A percentile compares a stretch with the other conserved stretches of the same genome.
Evolutionary conservation across 2,113 vertebrate genomes (phyloP).

Genomic region (Nicator chloris): DNA sequence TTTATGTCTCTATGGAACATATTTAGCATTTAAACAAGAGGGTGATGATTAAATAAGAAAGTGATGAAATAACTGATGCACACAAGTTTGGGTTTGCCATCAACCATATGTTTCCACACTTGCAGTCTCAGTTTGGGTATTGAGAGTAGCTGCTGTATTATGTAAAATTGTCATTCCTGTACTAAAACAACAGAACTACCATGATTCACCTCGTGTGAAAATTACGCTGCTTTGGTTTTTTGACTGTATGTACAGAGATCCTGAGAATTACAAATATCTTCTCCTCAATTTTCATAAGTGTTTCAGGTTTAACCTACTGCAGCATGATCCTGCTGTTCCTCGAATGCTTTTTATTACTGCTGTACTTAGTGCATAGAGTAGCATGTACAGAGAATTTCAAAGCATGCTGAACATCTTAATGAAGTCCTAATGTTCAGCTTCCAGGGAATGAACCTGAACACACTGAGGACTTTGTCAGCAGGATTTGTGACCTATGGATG

Average conservation of each 20-base stretch:
- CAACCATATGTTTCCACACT: not conserved
- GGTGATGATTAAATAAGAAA: not conserved
- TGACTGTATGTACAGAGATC: not conserved
- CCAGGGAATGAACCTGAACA: not conserved
- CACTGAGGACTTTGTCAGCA: accelerated
- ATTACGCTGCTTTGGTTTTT: not conserved
- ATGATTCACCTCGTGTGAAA: not conserved
- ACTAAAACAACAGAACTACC: not conserved
- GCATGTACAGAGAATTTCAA: not conserved
- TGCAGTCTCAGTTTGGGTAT: not conserved
- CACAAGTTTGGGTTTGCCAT: not conserved
- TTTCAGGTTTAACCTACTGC: not conserved
- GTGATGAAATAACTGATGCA: not conserved
- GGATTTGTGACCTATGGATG: not conserved
- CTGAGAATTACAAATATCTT: not conserved
- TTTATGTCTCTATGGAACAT: not conserved
- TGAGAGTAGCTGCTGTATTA: not conserved
- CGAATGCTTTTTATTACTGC: not conserved
- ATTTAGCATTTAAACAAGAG: not conserved
- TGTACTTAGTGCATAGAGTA: not conserved
- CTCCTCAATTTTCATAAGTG: not conserved
- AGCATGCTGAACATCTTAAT: not conserved
- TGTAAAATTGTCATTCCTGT: not conserved
- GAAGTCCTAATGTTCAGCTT: not conserved
- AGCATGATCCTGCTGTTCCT: not conserved